Percentiles rank a stretch among this genome's conserved stretches.
Conservation (phyloP, 2,888 invertebrate genomes). For the Tetranychus piercei region DNA sequence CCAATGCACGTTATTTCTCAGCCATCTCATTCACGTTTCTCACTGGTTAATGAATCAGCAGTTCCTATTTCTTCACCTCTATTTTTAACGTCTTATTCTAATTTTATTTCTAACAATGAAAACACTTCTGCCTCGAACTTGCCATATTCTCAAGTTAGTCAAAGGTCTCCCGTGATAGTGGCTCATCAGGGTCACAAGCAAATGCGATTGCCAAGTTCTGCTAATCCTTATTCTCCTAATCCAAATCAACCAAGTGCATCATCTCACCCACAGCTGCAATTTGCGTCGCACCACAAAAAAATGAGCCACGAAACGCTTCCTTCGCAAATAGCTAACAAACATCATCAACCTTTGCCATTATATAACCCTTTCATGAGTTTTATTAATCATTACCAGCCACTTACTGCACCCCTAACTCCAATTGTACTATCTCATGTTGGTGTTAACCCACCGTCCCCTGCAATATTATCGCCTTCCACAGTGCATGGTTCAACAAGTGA, state of each 20-base stretch:
- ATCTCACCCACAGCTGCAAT: not conserved
- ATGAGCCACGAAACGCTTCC: not conserved
- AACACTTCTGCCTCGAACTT: not conserved
- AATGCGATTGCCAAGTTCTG: conserved; percentile 3
- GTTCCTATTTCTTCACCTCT: not conserved
- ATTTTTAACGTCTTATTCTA: not conserved
- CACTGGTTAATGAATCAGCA: no score
- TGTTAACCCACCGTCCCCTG: not conserved
- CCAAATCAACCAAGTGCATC: conserved; percentile 10
- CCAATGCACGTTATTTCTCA: no score
- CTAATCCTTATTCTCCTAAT: conserved; percentile 10
- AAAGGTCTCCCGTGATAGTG: conserved; percentile 16
- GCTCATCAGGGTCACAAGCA: conserved; percentile 11
- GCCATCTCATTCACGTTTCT: no score
- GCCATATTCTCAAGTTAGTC: conserved; percentile 6
- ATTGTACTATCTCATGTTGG: no score
- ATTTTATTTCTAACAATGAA: not conserved
- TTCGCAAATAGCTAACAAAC: conserved; percentile 1
- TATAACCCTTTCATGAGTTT: conserved; percentile 24
- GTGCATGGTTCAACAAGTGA: not conserved
- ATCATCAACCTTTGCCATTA: conserved; percentile 2
- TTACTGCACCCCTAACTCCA: no score
- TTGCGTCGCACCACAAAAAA: not conserved
- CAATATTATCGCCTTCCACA: not conserved
- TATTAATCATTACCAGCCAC: conserved; percentile 10